Base-by-base conservation (phyloP, 2,888 invertebrate species). In the Drosophila mayaguana region DNA sequence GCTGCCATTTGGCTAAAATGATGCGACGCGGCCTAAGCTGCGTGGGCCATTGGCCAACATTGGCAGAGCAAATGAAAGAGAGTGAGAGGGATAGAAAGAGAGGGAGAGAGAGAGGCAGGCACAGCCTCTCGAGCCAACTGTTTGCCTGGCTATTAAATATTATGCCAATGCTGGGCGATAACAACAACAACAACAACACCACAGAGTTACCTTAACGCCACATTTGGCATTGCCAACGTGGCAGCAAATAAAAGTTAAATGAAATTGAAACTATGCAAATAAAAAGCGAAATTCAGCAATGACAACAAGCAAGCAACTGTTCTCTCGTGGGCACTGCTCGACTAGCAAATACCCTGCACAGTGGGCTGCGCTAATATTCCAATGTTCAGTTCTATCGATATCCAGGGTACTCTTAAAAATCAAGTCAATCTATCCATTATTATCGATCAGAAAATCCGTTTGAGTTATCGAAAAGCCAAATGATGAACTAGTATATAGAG, bases 211-310 rank as follows among this genome's bases (percentile, higher is more conserved):
- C 28, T 36, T 40, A 34, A 11, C 18, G 32, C 25, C 64, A 60
- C 56, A 59, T 74, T 81, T 72, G 65, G 62, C 53, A 63, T 78
- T 66, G 62, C 70, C 69, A 43, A 78, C 63, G 63, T 59, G 69
- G 25, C 62, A 64, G 42, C 79, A 82, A 84, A 78, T 81, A 80
- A 88, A 82, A 79, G 77, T 71, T 74, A 74, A 81, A 83, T 81
- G 87, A 78, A 86, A 82, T 72, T 66, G 71, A 78, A 87, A 87
- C 85, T 81, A 79, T 76, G 82, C 72, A 79, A 84, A 87, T 78
- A 85, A 79, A 71, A 72, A 61, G 66, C 50, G 60, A 81, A 78
- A 40, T 3, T 12, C n/a, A 34, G 36, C 43, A 28, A 22, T 20
- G 18, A 12, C 22, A 38, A 20, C 25, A 51, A 16, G 16, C 45